Evolutionary conservation across 2,113 vertebrate species (phyloP), one percentile per base, ranked within the genome.

Genomic region (Circaetus gallicus): DNA sequence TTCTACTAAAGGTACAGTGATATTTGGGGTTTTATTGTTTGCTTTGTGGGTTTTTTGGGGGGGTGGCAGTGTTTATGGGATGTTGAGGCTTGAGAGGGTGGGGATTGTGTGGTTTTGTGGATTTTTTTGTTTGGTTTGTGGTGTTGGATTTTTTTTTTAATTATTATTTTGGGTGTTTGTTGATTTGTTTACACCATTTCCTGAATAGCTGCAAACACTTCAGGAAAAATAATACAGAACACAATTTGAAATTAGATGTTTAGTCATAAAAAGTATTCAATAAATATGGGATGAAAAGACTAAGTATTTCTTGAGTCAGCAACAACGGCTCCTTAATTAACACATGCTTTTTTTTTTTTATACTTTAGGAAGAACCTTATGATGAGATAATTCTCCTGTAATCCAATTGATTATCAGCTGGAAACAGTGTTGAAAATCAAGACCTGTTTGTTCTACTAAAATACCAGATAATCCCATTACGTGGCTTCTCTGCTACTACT

Each of bases 371-470:
- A 79, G 36, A 72, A 67, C 43, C 13, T 56, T 56, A 43, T 78
- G 21, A 67, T 43, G 17, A 91, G 28, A 53, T 81, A 83, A 82
- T 71, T 86, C 22, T 92, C 32, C 38, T 94, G 74, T 82, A 94
- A 93, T 93, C 59, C 77, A 67, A 5, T 20, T 92, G 50, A 86
- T 91, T 83, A 92, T 81, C 72, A 84, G 17, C 11, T 92, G 28
- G 31, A 86, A 96, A 63, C 38, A 36, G 34, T 43, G 40, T 40
- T 92, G 69, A 90, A 81, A 90, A 91, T 59, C 26, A 86, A 78
- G 90, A 74, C 36, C 40, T 80, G 17, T 47, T 92, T 92, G 29
- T 77, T 95, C 67, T 81, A 34, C 25, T 93, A 52, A 92, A 95
- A 84, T 31, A 67, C 18, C 12, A 36, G 34, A 67, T 91, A 93